phyloP scores from a whole-genome alignment of 53 echinoderm and acorn worm genomes.

The Luidia sarsii region DNA sequence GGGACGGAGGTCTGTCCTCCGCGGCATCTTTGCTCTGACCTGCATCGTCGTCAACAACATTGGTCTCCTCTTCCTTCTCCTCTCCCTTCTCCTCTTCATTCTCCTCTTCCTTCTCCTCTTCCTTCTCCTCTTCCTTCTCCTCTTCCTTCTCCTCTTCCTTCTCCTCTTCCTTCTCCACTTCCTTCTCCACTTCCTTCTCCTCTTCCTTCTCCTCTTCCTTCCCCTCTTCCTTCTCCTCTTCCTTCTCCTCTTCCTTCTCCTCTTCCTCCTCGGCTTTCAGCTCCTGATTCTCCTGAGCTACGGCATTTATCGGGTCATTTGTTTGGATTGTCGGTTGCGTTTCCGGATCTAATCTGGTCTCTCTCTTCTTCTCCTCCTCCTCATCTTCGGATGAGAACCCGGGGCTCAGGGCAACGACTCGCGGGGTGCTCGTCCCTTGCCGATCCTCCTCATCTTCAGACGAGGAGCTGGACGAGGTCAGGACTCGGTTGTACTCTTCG shows the following conservation, averaged over 20 bases:
- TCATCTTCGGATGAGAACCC: conserved; percentile 45
- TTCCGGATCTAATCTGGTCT: too few species aligned
- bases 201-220: conserved; percentile 11
- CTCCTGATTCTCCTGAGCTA: conserved; percentile 45
- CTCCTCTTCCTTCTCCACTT: not conserved
- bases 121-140: not conserved
- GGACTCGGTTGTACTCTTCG: conserved; percentile 62
- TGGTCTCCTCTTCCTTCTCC: conserved; percentile 5
- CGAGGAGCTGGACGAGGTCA: conserved; percentile 34
- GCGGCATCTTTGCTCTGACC: not conserved
- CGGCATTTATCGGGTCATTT: conserved; percentile 38
- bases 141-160: not conserved
- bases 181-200: conserved; percentile 16
- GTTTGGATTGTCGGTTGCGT: too few species aligned
- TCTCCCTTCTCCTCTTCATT: not conserved
- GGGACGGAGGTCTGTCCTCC: not conserved
- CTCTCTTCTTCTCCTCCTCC: conserved; percentile 31
- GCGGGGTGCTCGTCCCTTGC: not conserved
- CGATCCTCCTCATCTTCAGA: conserved; percentile 23
- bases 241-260: conserved; percentile 1
- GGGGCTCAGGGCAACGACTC: conserved; percentile 17
- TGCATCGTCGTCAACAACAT: not conserved
- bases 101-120: not conserved
- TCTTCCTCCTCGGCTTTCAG: conserved; percentile 21
- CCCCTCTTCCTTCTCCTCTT: not conserved